phyloP scores from a whole-genome alignment of 2,113 vertebrate species.

The Collichthys lucidus region DNA sequence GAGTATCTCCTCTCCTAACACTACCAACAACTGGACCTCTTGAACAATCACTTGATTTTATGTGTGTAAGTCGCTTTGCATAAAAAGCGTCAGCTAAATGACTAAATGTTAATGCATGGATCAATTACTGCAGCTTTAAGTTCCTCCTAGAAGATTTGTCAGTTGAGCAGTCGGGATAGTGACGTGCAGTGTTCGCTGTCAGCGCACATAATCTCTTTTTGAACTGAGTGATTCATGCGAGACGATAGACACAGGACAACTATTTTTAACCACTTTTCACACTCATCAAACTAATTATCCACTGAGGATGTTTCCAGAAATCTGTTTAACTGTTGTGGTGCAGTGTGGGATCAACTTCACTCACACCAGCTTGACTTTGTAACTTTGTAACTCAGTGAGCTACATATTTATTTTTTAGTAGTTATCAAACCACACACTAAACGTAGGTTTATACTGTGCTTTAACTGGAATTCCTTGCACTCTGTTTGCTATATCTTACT shows the following conservation, averaged over 20 bases:
- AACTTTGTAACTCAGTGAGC: not conserved
- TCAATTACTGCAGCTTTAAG: not conserved
- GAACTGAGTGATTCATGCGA: not conserved
- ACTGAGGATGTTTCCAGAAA: not conserved
- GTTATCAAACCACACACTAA: not conserved
- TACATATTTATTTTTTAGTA: not conserved
- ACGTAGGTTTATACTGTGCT: not conserved
- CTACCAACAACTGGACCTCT: too few species aligned
- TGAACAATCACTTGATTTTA: too few species aligned
- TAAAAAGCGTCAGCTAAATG: too few species aligned
- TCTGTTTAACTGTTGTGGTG: not conserved
- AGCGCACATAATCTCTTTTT: not conserved
- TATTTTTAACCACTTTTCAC: not conserved
- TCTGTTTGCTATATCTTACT: not conserved
- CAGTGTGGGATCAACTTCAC: not conserved
- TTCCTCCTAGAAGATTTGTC: not conserved
- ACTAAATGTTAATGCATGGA: not conserved
- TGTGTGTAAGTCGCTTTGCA: too few species aligned
- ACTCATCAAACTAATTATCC: not conserved
- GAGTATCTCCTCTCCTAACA: too few species aligned
- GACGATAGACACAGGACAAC: not conserved
- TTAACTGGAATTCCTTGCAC: not conserved
- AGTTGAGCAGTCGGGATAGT: not conserved
- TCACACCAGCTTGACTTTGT: not conserved
- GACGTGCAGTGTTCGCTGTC: not conserved